Evolutionary conservation across 2,888 invertebrate species (phyloP).

Genomic region (Cosmia pyralina): DNA sequence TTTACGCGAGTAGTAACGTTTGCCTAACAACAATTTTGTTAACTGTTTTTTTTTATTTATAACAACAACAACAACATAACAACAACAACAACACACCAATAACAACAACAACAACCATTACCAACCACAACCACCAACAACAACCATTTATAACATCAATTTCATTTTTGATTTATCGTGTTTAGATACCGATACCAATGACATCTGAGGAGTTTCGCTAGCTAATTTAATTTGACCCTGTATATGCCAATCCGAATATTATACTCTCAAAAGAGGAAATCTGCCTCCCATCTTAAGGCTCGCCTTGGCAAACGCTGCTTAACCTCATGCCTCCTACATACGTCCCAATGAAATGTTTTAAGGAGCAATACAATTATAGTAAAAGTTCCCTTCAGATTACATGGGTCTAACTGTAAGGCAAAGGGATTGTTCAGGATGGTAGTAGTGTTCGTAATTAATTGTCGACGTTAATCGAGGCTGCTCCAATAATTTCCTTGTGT

Average conservation of each 20-base stretch:
- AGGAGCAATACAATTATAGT: slow-evolving; percentile 32
- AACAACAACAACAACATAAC: too few relatives aligned
- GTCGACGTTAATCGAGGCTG: slow-evolving; percentile 45
- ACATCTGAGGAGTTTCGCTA: too few relatives aligned
- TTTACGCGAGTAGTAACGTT: too few relatives aligned
- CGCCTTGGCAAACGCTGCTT: not conserved
- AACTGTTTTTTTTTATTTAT: too few relatives aligned
- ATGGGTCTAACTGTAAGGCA: slow-evolving; percentile 14
- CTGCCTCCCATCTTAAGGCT: not conserved
- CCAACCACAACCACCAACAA: too few relatives aligned
- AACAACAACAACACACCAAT: too few relatives aligned
- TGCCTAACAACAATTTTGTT: too few relatives aligned
- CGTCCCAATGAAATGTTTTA: not conserved
- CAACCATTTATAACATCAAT: too few relatives aligned
- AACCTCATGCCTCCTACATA: not conserved
- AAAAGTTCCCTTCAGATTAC: slow-evolving; percentile 12
- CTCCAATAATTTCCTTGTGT: slow-evolving; percentile 57
- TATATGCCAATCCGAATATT: not conserved
- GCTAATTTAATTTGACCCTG: too few relatives aligned
- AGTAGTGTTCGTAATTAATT: slow-evolving; percentile 64
- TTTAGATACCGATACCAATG: too few relatives aligned
- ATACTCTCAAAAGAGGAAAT: not conserved
- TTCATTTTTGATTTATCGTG: too few relatives aligned
- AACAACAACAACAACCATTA: too few relatives aligned
- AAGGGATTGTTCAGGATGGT: slow-evolving; percentile 46